Conservation (phyloP, 2,113 vertebrate species). For the Chionomys nivalis region DNA sequence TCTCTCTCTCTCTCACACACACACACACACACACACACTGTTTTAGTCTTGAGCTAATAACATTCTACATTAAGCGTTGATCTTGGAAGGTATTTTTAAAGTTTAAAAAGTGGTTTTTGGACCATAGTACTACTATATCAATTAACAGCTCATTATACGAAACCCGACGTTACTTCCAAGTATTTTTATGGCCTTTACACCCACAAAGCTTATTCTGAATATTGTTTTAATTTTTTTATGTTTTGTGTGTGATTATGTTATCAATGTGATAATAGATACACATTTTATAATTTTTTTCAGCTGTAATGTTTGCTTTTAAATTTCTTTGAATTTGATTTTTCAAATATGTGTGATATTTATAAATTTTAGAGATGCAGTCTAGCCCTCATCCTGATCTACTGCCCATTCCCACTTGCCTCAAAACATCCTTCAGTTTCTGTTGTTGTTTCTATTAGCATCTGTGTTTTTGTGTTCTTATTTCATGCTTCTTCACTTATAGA, state of each 20-base stretch:
- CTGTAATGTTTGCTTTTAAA: slow-evolving; percentile 23
- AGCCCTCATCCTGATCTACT: neutral
- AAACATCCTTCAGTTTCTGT: too few relatives aligned
- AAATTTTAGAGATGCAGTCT: neutral
- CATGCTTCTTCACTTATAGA: neutral
- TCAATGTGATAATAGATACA: neutral
- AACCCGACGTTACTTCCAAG: neutral
- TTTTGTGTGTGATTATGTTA: neutral
- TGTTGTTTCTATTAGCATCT: neutral
- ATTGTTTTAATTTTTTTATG: neutral
- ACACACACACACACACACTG: neutral
- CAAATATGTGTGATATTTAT: neutral
- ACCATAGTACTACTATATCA: neutral
- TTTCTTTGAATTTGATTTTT: slow-evolving; percentile 23
- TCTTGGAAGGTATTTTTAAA: neutral
- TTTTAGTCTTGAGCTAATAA: neutral
- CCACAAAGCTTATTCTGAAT: neutral
- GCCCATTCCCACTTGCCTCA: too few relatives aligned
- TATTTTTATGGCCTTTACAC: neutral
- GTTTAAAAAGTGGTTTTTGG: neutral
- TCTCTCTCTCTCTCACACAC: too few relatives aligned
- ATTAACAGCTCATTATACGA: neutral
- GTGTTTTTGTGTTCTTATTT: neutral
- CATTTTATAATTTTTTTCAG: neutral
- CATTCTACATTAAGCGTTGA: slow-evolving; percentile 3